Evolutionary conservation across 1,140 invertebrate genomes (phyloP), one percentile per base, ranked within the genome.

Genomic region (Octopus bimaculoides): DNA sequence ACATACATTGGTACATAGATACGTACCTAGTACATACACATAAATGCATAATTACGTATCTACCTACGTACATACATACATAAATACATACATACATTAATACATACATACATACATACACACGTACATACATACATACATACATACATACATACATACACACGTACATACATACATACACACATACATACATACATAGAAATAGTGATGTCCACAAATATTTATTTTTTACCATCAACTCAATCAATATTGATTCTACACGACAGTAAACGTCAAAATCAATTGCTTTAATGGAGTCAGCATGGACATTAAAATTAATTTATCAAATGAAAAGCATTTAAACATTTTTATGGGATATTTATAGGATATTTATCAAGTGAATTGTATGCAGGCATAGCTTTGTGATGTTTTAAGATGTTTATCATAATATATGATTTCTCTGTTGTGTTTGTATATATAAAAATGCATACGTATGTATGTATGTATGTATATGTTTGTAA

Each of bases 231-330:
- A 77, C 77, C 78, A 77, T 79, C 77, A 66, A 77, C 76, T 77
- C 78, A 77, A 77, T 77, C 78, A 77, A 77, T 77, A 66, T 77
- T 79, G 76, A 66, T 77, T 79, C 77, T 66, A 79, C 76, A 79
- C 78, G 76, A 77, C 77, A 66, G 76, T 79, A 79, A 66, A 79
- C 76, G 76, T 66, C 77, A 77, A 79, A 66, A 79, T 79, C 77
- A 66, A 79, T 79, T 77, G 71, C 77, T 79, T 77, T 66, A 79
- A 77, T 77, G 71, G 76, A 77, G 76, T 66, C 77, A 77, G 76
- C 78, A 79, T 79, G 76, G 71, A 79, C 76, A 79, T 66, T 77
- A 77, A 79, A 66, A 77, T 79, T 77, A 17, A 79, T 79, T 77
- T 52, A 79, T 77, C 77, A 17, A 79, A 20, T 52, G 17, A 52